A percentile compares a stretch with the other conserved stretches of the same genome.
Conservation (phyloP, 1,140 invertebrate genomes). For the Musca vetustissima region DNA sequence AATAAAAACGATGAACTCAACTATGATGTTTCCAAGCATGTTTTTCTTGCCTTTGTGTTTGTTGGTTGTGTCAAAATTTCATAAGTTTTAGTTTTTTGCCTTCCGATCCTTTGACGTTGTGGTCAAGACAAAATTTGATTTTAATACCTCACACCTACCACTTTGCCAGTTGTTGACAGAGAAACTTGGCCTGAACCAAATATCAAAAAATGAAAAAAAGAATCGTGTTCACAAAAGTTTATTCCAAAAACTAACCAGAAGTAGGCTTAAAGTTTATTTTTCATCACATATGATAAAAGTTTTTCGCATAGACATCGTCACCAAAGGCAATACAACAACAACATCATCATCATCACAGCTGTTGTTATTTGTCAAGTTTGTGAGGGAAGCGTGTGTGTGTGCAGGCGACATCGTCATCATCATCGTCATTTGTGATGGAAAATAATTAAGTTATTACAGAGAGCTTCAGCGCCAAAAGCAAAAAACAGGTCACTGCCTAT, state of each 20-base stretch:
- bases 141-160: not conserved
- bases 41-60: too few relatives aligned
- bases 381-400: not conserved
- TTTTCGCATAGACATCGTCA: too few relatives aligned
- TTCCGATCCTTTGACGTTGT: not conserved
- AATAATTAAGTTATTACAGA: conserved; percentile 22
- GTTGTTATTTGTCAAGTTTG: too few relatives aligned
- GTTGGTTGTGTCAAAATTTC: not conserved
- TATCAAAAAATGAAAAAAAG: too few relatives aligned
- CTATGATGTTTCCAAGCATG: too few relatives aligned
- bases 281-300: not conserved
- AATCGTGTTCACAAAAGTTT: too few relatives aligned
- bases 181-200: not conserved
- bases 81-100: not conserved
- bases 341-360: too few relatives aligned
- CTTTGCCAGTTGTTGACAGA: not conserved
- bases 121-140: conserved; percentile 15
- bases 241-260: too few relatives aligned
- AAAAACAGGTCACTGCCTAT: not conserved
- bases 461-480: conserved; percentile 2
- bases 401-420: too few relatives aligned
- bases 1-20: too few relatives aligned
- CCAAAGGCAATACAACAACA: too few relatives aligned
- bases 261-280: not conserved
- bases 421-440: not conserved